phyloP scores from a whole-genome alignment of 2,797 vertebrate species.

The Psittacula echo region DNA sequence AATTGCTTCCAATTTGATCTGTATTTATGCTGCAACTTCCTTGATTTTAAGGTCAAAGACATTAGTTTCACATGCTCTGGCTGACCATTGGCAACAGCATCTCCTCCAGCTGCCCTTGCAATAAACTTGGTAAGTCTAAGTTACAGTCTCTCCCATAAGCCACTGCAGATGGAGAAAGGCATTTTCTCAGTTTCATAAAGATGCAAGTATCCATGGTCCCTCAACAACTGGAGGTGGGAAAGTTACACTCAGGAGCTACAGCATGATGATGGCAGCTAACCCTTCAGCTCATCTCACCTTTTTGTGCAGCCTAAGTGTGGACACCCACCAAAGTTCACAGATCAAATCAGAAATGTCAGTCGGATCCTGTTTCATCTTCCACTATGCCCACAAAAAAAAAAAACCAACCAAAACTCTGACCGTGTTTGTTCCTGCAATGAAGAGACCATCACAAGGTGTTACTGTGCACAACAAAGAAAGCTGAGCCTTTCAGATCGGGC shows the following conservation, averaged over 20 bases:
- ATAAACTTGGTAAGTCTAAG: neutral
- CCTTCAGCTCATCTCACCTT: neutral
- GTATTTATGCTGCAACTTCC: neutral
- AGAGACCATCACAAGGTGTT: neutral
- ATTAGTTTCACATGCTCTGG: neutral
- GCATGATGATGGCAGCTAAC: neutral
- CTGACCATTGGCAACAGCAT: neutral
- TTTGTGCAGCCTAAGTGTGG: neutral
- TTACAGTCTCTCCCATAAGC: neutral
- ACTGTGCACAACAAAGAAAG: neutral
- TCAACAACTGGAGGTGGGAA: neutral
- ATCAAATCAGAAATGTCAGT: constrained; percentile 26
- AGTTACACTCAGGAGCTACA: neutral
- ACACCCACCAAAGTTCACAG: constrained; percentile 26
- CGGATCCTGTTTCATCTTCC: constrained; percentile 13
- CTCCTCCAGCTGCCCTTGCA: neutral
- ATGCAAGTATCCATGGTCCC: neutral
- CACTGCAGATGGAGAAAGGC: neutral
- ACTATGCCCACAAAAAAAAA: neutral
- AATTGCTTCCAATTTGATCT: neutral
- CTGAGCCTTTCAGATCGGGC: accelerated
- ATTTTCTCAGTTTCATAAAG: neutral
- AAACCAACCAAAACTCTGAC: accelerated
- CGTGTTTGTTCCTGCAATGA: accelerated
- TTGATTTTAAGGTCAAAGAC: neutral